phyloP scores from a whole-genome alignment of 2,888 invertebrate genomes.

The Calliopum simillimum region DNA sequence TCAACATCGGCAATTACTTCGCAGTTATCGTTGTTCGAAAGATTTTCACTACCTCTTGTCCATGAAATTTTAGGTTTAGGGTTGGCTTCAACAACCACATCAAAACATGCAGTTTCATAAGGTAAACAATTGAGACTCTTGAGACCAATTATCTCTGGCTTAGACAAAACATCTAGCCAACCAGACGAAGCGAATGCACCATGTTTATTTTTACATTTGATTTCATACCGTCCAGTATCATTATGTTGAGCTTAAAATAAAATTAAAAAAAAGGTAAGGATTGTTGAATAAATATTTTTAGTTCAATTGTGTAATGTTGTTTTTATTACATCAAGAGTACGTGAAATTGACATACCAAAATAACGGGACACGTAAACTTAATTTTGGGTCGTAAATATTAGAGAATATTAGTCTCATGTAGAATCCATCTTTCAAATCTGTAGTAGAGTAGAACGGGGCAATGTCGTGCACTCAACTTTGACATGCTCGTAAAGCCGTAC shows the following conservation, averaged over 20 bases:
- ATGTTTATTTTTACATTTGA: slow-evolving; percentile 84
- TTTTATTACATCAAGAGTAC: too few species aligned
- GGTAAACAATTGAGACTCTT: slow-evolving; percentile 80
- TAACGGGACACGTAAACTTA: too few species aligned
- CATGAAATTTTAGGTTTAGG: slow-evolving; percentile 91
- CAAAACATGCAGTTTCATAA: slow-evolving; percentile 82
- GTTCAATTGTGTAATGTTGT: not conserved
- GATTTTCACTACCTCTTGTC: slow-evolving; percentile 68
- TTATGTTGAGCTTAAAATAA: slow-evolving; percentile 70
- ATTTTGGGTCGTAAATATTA: too few species aligned
- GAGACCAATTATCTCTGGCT: slow-evolving; percentile 83
- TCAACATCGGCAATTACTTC: slow-evolving; percentile 67
- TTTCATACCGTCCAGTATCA: slow-evolving; percentile 85
- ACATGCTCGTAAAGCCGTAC: too few species aligned
- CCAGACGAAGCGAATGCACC: slow-evolving; percentile 81
- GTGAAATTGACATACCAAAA: too few species aligned
- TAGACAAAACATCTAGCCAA: slow-evolving; percentile 80
- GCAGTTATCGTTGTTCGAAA: slow-evolving; percentile 66
- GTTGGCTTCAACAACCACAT: slow-evolving; percentile 86
- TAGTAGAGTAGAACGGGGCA: too few species aligned
- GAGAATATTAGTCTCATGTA: too few species aligned
- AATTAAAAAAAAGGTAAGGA: slow-evolving; percentile 15
- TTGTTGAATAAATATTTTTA: not conserved
- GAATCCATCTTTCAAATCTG: too few species aligned
- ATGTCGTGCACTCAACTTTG: too few species aligned